Evolutionary conservation across 2,888 invertebrate species (phyloP).

Genomic region (Camponotus fellah): DNA sequence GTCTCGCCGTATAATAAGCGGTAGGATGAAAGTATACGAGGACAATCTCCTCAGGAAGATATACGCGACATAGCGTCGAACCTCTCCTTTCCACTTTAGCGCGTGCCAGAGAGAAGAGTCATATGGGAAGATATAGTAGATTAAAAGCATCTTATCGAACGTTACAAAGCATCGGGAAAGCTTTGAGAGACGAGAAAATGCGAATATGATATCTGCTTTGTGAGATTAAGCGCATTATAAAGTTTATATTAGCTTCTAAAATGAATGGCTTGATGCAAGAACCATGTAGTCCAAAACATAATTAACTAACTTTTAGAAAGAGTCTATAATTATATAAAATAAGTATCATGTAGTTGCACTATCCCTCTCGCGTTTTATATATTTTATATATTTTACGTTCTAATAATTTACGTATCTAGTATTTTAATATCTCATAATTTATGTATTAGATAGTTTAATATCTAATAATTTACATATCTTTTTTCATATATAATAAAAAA

Average conservation of each 20-base stretch:
- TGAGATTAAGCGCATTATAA: conserved; percentile 28
- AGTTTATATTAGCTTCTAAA: not conserved
- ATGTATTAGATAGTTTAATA: too few relatives aligned
- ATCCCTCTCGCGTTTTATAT: not conserved
- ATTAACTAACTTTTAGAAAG: not conserved
- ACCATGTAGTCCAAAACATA: conserved; percentile 1
- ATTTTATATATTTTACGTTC: not conserved
- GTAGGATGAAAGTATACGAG: conserved; percentile 41
- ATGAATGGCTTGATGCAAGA: conserved; percentile 2
- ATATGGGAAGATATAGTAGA: not conserved
- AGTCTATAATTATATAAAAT: not conserved
- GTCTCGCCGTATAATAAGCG: conserved; percentile 35
- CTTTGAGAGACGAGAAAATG: not conserved
- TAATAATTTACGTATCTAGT: too few relatives aligned
- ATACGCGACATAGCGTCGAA: conserved; percentile 33
- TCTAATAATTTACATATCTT: too few relatives aligned
- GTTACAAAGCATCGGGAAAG: not conserved
- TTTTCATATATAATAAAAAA: not conserved
- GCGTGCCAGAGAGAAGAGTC: not conserved
- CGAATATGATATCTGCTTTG: not conserved
- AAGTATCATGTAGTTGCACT: not conserved
- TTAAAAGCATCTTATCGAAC: conserved; percentile 36
- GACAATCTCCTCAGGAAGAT: conserved; percentile 37
- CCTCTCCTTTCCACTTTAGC: conserved; percentile 27
- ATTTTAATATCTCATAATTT: too few relatives aligned